Evolutionary conservation across 1,140 invertebrate genomes (phyloP).

Genomic region (Drosophila hydei): DNA sequence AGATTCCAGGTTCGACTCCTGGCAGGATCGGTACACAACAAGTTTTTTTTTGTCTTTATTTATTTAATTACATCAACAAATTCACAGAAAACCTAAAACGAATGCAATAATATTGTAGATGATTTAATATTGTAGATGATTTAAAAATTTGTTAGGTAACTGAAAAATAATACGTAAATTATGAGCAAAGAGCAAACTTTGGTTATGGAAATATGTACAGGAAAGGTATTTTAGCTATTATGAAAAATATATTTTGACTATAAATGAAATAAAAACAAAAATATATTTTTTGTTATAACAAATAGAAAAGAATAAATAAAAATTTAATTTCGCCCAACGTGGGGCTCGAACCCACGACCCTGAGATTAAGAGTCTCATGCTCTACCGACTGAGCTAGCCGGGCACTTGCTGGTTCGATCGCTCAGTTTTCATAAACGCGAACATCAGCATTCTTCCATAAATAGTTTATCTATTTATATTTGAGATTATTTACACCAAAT

Average conservation of each 20-base stretch:
- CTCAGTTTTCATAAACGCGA: constrained; percentile 2
- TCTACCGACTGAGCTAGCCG: constrained; percentile 95
- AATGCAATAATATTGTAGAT: too few relatives aligned
- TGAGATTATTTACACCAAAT: too few relatives aligned
- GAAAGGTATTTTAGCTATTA: too few relatives aligned
- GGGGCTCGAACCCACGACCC: constrained; percentile 96
- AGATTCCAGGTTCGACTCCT: constrained; percentile 90
- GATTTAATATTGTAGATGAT: too few relatives aligned
- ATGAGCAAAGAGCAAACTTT: too few relatives aligned
- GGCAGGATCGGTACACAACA: constrained; percentile 85
- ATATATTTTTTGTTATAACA: constrained; percentile 6
- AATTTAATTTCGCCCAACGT: constrained; percentile 89
- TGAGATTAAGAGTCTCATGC: constrained; percentile 97
- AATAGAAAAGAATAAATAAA: constrained; percentile 34
- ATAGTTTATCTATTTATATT: not conserved
- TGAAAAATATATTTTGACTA: too few relatives aligned
- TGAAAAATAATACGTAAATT: too few relatives aligned
- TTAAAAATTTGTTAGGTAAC: too few relatives aligned
- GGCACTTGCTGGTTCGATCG: constrained; percentile 81
- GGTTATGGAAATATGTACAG: too few relatives aligned
- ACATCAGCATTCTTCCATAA: not conserved
- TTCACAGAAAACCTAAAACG: too few relatives aligned
- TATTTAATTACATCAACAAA: constrained; percentile 4
- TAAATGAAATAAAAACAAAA: too few relatives aligned
- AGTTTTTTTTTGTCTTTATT: constrained; percentile 6